phyloP scores from a whole-genome alignment of 2,113 vertebrate genomes.

The Bothrops jararaca region DNA sequence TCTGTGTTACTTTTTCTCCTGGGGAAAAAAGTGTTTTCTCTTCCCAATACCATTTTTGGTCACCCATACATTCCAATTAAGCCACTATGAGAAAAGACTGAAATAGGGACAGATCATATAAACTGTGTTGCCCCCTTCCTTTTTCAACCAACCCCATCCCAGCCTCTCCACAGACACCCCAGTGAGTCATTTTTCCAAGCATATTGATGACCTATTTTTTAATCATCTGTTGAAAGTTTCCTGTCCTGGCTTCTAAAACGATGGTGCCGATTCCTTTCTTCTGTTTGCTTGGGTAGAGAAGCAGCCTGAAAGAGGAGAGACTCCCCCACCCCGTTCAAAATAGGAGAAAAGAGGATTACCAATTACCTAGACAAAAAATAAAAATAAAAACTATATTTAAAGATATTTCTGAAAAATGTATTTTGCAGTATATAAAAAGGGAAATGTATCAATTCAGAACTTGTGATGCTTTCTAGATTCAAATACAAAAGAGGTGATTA shows the following conservation, averaged over 20 bases:
- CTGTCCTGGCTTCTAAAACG: not conserved
- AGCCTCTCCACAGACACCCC: not conserved
- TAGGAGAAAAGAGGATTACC: not conserved
- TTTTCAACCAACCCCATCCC: not conserved
- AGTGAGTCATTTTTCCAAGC: not conserved
- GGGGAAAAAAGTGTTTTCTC: not conserved
- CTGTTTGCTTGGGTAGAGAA: not conserved
- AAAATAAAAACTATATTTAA: not conserved
- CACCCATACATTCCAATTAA: not conserved
- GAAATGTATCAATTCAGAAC: not conserved
- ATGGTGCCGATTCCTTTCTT: not conserved
- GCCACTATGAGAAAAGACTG: not conserved
- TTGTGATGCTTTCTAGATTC: not conserved
- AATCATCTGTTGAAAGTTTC: not conserved
- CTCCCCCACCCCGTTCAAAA: not conserved
- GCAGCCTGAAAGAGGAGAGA: not conserved
- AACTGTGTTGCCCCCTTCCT: not conserved
- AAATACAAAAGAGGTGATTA: not conserved
- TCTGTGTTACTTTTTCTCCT: not conserved
- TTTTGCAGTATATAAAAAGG: not conserved
- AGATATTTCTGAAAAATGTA: not conserved
- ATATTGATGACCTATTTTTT: not conserved
- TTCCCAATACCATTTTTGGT: not conserved
- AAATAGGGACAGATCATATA: not conserved
- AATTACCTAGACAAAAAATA: not conserved